Conservation (phyloP, 2,888 invertebrate genomes). For the Rugalucina vietnamica region DNA sequence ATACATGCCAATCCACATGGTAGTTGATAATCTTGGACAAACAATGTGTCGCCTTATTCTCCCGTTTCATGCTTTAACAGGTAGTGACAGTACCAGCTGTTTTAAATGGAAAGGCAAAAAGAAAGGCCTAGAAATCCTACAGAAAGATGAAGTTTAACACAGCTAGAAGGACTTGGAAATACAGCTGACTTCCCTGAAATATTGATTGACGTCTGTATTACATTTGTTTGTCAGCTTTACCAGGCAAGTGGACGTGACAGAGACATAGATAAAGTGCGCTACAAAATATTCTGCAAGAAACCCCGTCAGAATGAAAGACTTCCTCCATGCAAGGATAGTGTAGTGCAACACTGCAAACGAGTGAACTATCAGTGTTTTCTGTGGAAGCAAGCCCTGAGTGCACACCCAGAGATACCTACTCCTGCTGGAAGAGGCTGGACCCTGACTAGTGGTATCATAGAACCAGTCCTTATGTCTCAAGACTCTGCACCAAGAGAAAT, state of each 20-base stretch:
- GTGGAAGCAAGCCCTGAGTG: not conserved
- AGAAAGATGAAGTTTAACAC: not conserved
- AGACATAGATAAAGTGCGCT: too few species aligned
- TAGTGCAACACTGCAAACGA: not conserved
- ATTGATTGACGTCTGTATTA: not conserved
- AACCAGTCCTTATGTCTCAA: not conserved
- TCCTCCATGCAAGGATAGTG: not conserved
- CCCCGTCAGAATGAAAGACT: too few species aligned
- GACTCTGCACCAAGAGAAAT: not conserved
- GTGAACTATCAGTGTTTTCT: not conserved
- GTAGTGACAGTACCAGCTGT: constrained; percentile 61
- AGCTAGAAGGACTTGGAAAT: not conserved
- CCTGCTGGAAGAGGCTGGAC: not conserved
- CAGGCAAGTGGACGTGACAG: too few species aligned
- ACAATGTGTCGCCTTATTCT: constrained; percentile 7
- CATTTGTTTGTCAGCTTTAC: not conserved
- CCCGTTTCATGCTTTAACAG: constrained; percentile 66
- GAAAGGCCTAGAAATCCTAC: too few species aligned
- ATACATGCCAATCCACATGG: not conserved
- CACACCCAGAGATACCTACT: not conserved
- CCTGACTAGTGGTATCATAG: not conserved
- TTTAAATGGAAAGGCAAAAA: constrained; percentile 31
- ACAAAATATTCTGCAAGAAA: too few species aligned
- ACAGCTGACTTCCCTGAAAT: not conserved
- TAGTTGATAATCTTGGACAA: not conserved